phyloP scores from a whole-genome alignment of 2,113 vertebrate species.

The Tichodroma muraria region DNA sequence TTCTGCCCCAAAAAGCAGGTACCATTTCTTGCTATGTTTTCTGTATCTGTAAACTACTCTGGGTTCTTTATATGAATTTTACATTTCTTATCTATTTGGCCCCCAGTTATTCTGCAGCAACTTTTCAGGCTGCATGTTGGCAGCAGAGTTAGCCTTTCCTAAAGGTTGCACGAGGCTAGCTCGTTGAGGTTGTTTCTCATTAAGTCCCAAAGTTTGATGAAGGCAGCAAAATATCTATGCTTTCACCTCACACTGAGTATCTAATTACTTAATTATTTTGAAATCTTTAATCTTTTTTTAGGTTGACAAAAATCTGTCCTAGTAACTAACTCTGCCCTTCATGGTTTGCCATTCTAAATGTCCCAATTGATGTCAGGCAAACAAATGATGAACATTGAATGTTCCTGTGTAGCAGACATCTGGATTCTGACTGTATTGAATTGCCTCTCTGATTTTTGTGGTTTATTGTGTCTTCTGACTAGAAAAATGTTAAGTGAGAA shows the following conservation, averaged over 20 bases:
- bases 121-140: neutral
- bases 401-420: neutral
- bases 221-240: neutral
- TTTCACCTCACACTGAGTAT: neutral
- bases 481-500: neutral
- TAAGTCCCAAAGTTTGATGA: neutral
- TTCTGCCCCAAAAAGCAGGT: neutral
- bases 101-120: neutral
- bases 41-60: neutral
- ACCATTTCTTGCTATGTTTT: neutral
- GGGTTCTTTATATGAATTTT: neutral
- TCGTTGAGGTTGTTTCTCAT: accelerated
- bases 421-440: neutral
- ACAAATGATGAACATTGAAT: neutral
- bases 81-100: neutral
- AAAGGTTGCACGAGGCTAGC: neutral
- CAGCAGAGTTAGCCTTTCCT: neutral
- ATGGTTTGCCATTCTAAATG: neutral
- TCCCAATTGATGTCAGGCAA: neutral
- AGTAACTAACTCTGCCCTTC: neutral
- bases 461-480: neutral
- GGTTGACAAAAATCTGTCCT: neutral
- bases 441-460: neutral
- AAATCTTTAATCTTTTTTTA: neutral
- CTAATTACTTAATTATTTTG: neutral